phyloP scores from a whole-genome alignment of 1,140 invertebrate species.

The Megalonaias nervosa region DNA sequence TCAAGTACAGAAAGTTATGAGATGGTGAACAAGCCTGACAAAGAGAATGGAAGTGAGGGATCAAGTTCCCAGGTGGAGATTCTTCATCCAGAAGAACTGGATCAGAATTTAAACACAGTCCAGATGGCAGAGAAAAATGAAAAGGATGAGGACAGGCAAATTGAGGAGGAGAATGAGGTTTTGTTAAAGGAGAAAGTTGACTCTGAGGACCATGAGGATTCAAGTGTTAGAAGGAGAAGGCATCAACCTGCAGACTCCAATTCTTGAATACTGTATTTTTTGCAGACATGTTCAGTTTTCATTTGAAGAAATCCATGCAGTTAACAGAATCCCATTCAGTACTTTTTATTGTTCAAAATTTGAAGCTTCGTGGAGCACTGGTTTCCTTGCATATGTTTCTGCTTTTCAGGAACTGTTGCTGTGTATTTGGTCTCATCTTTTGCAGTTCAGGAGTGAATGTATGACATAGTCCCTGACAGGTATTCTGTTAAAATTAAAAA shows the following conservation, averaged over 20 bases:
- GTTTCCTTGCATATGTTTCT: too few relatives aligned
- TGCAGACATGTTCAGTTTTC: too few relatives aligned
- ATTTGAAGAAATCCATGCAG: too few relatives aligned
- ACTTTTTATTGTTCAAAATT: too few relatives aligned
- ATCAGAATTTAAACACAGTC: not conserved
- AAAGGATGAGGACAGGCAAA: not conserved
- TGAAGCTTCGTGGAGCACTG: too few relatives aligned
- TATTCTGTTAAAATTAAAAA: too few relatives aligned
- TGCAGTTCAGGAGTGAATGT: too few relatives aligned
- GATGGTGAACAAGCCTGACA: conserved; percentile 31
- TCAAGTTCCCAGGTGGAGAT: conserved; percentile 15
- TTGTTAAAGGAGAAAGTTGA: conserved; percentile 47
- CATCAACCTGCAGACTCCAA: conserved; percentile 28
- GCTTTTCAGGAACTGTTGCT: too few relatives aligned
- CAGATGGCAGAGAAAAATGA: not conserved
- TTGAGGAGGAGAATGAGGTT: conserved; percentile 13
- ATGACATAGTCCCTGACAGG: too few relatives aligned
- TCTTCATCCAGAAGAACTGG: not conserved
- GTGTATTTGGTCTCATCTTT: too few relatives aligned
- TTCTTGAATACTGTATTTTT: not conserved
- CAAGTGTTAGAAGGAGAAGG: conserved; percentile 32
- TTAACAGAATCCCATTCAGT: too few relatives aligned
- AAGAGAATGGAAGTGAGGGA: conserved; percentile 21
- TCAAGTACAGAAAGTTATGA: conserved; percentile 30
- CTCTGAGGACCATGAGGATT: conserved; percentile 52